phyloP scores from a whole-genome alignment of 2,888 invertebrate genomes.

The Euzetes globulus region DNA sequence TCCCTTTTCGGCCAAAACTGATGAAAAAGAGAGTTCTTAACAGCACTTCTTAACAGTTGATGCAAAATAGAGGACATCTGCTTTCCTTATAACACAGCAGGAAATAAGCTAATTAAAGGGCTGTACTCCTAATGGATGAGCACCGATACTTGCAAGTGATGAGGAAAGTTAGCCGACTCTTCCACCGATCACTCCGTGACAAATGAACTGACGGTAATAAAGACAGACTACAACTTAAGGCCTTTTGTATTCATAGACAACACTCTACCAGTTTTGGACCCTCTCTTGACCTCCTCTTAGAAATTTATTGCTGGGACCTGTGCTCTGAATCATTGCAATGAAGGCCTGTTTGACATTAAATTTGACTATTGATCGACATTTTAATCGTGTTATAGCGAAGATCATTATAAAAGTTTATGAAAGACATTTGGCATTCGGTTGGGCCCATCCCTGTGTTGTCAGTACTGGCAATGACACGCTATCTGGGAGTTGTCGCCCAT shows the following conservation, averaged over 20 bases:
- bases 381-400: slow-evolving; percentile 1
- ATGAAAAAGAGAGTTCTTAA: background rate
- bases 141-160: background rate
- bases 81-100: slow-evolving; percentile 4
- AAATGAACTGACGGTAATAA: background rate
- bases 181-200: background rate
- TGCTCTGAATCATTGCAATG: background rate
- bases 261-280: background rate
- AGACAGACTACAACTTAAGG: background rate
- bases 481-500: background rate
- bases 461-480: no score
- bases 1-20: background rate
- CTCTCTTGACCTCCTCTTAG: background rate
- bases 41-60: background rate
- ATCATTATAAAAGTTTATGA: background rate
- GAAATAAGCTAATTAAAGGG: slow-evolving; percentile 4
- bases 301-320: background rate
- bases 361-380: slow-evolving; percentile 1
- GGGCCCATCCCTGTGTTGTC: background rate
- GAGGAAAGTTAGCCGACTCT: background rate
- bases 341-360: background rate
- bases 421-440: background rate
- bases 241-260: background rate
- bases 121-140: background rate
- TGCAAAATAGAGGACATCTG: background rate